Base-by-base conservation (phyloP, 1,140 invertebrate species). In the Panulirus ornatus region DNA sequence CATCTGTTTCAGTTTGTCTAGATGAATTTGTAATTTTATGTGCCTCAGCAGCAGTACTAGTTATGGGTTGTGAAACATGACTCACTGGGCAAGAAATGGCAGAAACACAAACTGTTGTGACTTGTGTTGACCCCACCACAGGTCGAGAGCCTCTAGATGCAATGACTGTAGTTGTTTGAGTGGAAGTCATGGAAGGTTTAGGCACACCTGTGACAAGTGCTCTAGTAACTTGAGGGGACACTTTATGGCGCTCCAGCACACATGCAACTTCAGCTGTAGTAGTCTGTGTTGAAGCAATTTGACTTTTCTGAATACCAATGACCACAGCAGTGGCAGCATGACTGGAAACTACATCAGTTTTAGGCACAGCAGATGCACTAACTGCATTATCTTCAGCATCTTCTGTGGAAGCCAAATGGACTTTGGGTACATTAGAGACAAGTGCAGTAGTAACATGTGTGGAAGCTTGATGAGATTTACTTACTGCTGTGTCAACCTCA, bases 141-240 rank as follows among this genome's bases (percentile, higher is more conserved):
- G 81, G 38, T 9, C 85, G 51, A 44, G 85, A 76, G 19, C 66
- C 83, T 8, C 83, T 66, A 34, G 83, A 78, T 14, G 81, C 85
- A 63, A 88, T 51, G 30, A 76, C 85, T 79, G 85, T 88, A 75
- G 79, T 88, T 47, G 70, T 47, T 40, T 85, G 83, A 38, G 78
- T 81, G 30, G 63, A 85, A 40, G 9, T 71, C 6, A 44, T 38
- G 9, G 79, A 34, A 38, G 54, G 44, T 63, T 89, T 89, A 40
- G 79, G 81, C 66, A 89, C 79, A 83, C 88, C 88, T 58, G 88
- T 40, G 16, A 89, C 79, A 19, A 83, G 42, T 30, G 79, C 79
- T 38, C 71, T 76, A 44, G 71, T 58, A 34, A 84, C 63, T 40
- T 89, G 79, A 34, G 79, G 38, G 14, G 36, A 75, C 16, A 54